These are phyloP conservation scores for Lasioglossum malachurum DNA, from an alignment of 2,888 invertebrate genomes.

Conservation along the genomic window DNA sequence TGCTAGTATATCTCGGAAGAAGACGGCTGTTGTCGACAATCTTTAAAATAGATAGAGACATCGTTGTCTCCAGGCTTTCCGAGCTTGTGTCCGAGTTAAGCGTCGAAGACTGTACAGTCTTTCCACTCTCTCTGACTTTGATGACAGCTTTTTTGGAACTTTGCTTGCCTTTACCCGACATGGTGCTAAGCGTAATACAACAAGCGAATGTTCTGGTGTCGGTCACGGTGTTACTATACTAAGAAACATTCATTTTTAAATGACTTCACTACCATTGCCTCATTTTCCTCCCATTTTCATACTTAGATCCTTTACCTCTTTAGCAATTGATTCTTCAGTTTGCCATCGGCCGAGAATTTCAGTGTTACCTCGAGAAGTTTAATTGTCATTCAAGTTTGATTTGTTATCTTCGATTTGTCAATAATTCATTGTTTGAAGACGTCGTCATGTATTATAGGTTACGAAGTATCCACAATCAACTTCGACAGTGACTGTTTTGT, in stretches of 20 bases:
- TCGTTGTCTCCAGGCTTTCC: conserved; percentile 77
- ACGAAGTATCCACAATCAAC: conserved; percentile 24
- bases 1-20: conserved; percentile 88
- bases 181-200: conserved; percentile 41
- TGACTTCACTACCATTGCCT: background rate
- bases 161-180: conserved; percentile 84
- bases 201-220: background rate
- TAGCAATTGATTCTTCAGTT: background rate
- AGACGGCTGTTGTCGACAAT: conserved; percentile 89
- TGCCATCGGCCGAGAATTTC: background rate
- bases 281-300: conserved; percentile 20
- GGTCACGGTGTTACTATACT: background rate
- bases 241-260: conserved; percentile 38
- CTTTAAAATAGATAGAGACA: conserved; percentile 87
- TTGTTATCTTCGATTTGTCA: background rate
- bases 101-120: conserved; percentile 73
- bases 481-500: background rate
- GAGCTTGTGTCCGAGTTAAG: conserved; percentile 77
- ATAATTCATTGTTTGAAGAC: background rate
- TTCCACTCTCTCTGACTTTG: conserved; percentile 79
- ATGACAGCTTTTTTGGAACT: conserved; percentile 81
- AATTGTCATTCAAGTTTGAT: background rate
- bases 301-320: conserved; percentile 20
- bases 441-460: conserved; percentile 37
- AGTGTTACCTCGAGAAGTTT: background rate